A percentile compares a stretch with the other conserved stretches of the same genome.
phyloP scores from a whole-genome alignment of 2,797 vertebrate species.

The Rhinogobio ventralis region DNA sequence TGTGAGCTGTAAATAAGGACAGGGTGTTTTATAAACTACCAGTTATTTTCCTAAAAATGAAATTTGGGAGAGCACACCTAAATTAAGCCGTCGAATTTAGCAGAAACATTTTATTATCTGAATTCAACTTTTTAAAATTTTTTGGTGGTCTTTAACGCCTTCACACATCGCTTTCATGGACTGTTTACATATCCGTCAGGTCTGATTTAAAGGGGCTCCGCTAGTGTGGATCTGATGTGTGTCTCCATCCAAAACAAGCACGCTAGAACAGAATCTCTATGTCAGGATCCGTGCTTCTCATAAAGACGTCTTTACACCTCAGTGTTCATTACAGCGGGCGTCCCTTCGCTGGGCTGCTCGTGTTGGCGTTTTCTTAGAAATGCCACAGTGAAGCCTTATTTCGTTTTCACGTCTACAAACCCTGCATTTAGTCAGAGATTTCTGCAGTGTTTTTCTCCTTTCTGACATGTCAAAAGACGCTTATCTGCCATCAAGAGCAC shows the following conservation, averaged over 20 bases:
- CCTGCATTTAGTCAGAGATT: slow-evolving; percentile 15
- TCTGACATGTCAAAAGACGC: slow-evolving; percentile 13
- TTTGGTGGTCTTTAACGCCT: not conserved
- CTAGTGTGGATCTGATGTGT: slow-evolving; percentile 56
- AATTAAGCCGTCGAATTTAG: not conserved
- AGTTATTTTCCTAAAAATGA: not conserved
- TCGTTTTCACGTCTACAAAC: slow-evolving; percentile 1
- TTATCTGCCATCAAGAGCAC: slow-evolving; percentile 1
- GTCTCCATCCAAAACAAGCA: slow-evolving; percentile 62
- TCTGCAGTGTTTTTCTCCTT: not conserved
- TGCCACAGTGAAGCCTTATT: slow-evolving; percentile 62
- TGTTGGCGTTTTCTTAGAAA: slow-evolving; percentile 32
- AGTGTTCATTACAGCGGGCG: not conserved
- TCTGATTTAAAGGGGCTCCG: slow-evolving; percentile 68
- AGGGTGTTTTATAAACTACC: not conserved
- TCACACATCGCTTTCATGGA: slow-evolving; percentile 58
- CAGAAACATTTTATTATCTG: not conserved
- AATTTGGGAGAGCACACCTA: no score
- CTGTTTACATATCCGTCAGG: slow-evolving; percentile 48
- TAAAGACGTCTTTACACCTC: slow-evolving; percentile 36
- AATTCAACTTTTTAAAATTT: not conserved
- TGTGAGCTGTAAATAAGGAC: not conserved
- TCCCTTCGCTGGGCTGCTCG: slow-evolving; percentile 30
- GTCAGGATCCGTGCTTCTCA: slow-evolving; percentile 18
- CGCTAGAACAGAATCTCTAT: slow-evolving; percentile 51